Conservation (phyloP, 1,140 invertebrate species). For the Leguminivora glycinivorella region DNA sequence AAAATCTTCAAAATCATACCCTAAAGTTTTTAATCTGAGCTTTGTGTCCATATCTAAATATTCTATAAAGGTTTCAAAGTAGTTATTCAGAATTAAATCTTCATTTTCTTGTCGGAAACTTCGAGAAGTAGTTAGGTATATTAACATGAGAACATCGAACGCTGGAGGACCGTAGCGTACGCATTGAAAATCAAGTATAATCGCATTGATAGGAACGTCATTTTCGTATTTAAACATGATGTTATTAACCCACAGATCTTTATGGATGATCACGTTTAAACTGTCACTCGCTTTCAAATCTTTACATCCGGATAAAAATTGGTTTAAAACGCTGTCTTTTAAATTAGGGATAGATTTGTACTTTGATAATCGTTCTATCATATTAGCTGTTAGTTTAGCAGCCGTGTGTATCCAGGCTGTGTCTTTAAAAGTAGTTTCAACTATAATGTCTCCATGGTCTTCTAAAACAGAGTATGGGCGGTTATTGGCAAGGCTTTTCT, state of each 20-base stretch:
- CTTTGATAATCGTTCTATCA: constrained; percentile 53
- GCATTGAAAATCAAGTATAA: constrained; percentile 72
- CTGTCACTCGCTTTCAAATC: constrained; percentile 46
- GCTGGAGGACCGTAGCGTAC: constrained; percentile 68
- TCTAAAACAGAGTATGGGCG: constrained; percentile 38
- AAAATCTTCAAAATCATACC: constrained; percentile 46
- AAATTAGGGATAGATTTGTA: constrained; percentile 34
- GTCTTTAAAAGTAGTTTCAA: constrained; percentile 50
- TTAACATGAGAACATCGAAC: constrained; percentile 55
- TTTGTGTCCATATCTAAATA: constrained; percentile 47
- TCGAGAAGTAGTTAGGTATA: constrained; percentile 19
- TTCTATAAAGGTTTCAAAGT: constrained; percentile 58
- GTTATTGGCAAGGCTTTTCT: constrained; percentile 31
- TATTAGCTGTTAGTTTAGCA: constrained; percentile 49
- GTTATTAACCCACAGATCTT: constrained; percentile 78
- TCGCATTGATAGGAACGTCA: constrained; percentile 50
- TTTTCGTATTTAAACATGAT: constrained; percentile 72
- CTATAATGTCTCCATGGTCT: constrained; percentile 40
- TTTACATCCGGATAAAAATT: constrained; percentile 48
- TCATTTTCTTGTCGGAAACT: constrained; percentile 58
- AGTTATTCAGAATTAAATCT: constrained; percentile 50
- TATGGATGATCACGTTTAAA: constrained; percentile 75
- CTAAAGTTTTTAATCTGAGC: constrained; percentile 40
- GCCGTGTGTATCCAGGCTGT: constrained; percentile 48
- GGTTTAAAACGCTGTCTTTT: constrained; percentile 32